Base-by-base conservation (phyloP, 2,888 invertebrate species). In the Caenorhabditis macrosperma region DNA sequence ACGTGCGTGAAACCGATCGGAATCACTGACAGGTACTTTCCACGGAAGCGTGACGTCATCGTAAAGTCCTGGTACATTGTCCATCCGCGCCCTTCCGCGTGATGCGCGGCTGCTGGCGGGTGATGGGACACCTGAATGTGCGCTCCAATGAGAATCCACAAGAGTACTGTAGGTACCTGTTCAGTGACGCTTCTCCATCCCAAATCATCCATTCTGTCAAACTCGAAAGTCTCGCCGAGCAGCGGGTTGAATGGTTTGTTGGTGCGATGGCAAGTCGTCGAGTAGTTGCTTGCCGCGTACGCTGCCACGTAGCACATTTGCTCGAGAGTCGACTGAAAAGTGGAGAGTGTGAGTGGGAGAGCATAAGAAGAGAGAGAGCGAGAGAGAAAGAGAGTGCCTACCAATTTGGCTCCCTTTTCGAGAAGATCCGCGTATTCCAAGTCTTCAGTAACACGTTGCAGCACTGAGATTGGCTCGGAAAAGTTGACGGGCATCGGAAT, bases 401-500 rank as follows among this genome's bases (percentile, higher is more conserved):
- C 75, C 48, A 95, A 95, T 89, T 93, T 93, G 67, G 96, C 95
- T n/a, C 97, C 98, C 88, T 91, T 91, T 92, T 98, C 97, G 84
- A 99, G 93, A 75, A 97, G 93, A 46, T 94, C 93, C 10, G 96
- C 94, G 92, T 99, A 99, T 92, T 99, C 99, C 91, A 96, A 96
- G 92, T 99, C 99, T 92, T 99, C 99, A 4, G 96, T 95, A 87
- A 99, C 93, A 88, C 97, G 94, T 92, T 99, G 99, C 90, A 99
- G 93, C 95, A 99, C 97, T 35, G 97, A 98, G 83, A 99, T 93
- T 26, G 99, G 99, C 92, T 99, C 99, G 91, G 96, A 98, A 92
- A 99, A 99, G 93, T 90, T 90, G 46, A 90, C 98, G 48, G 99
- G 99, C 95, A 99, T 98, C 10, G 99, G 99, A 88, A 99, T 99